These are phyloP conservation scores for Conchocele bisecta DNA, from an alignment of 2,888 invertebrate genomes.

Conservation along the genomic window DNA sequence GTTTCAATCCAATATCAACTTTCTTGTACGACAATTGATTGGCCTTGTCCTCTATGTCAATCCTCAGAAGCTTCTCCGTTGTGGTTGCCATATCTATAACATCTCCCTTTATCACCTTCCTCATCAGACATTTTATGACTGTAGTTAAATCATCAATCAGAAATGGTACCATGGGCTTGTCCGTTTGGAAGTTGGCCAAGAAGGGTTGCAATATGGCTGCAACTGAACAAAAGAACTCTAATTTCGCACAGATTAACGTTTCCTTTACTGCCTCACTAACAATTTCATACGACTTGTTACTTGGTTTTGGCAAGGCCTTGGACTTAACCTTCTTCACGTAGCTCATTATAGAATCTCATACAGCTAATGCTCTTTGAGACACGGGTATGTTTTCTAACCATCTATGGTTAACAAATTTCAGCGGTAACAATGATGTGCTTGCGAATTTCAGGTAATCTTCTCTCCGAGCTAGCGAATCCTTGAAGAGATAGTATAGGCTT, in stretches of 20 bases:
- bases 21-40: slow-evolving; percentile 24
- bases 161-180: too few relatives aligned
- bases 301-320: neutral
- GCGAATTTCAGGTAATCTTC: slow-evolving; percentile 63
- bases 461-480: slow-evolving; percentile 69
- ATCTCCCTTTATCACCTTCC: slow-evolving; percentile 17
- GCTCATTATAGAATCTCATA: slow-evolving; percentile 29
- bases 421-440: slow-evolving; percentile 59
- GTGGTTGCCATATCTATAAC: neutral
- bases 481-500: slow-evolving; percentile 68
- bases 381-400: slow-evolving; percentile 52
- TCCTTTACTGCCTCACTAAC: slow-evolving; percentile 9
- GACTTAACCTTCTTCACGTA: slow-evolving; percentile 32
- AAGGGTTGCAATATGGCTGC: too few relatives aligned
- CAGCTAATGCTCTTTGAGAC: slow-evolving; percentile 25
- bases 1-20: slow-evolving; percentile 33
- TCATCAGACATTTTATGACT: too few relatives aligned
- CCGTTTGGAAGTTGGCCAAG: too few relatives aligned
- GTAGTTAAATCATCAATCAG: too few relatives aligned
- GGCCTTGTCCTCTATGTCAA: slow-evolving; percentile 9
- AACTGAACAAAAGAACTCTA: slow-evolving; percentile 20
- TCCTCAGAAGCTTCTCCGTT: slow-evolving; percentile 7
- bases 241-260: slow-evolving; percentile 8
- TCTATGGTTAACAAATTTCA: slow-evolving; percentile 51
- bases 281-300: neutral